phyloP scores from a whole-genome alignment of 2,888 invertebrate species.

The Branchinecta sandiegonensis region DNA sequence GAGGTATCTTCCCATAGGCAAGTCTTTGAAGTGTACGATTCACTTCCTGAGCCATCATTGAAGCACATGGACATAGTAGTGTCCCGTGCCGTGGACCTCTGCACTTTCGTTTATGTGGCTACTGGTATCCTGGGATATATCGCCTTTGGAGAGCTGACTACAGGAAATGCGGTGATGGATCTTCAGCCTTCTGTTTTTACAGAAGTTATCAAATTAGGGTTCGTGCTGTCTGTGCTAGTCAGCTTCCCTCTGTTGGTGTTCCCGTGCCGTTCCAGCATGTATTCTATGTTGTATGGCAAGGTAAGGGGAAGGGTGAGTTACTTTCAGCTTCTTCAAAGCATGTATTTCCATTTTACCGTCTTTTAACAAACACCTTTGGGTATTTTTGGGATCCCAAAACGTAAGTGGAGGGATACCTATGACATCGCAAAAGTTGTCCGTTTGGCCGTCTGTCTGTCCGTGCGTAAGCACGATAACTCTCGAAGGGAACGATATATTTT shows the following conservation, averaged over 20 bases:
- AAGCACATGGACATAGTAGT: constrained; percentile 80
- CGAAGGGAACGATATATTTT: no score
- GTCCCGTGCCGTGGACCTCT: constrained; percentile 75
- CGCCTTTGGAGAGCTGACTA: constrained; percentile 59
- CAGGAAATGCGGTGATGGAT: constrained; percentile 80
- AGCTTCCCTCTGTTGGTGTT: constrained; percentile 95
- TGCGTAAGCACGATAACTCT: no score
- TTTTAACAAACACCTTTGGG: no score
- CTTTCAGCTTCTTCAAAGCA: background rate
- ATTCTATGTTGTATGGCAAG: constrained; percentile 73
- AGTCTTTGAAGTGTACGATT: constrained; percentile 82
- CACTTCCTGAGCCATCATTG: constrained; percentile 67
- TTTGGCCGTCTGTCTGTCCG: no score
- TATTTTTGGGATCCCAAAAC: no score
- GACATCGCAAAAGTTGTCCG: no score
- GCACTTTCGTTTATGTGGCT: constrained; percentile 73
- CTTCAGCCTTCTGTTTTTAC: constrained; percentile 65
- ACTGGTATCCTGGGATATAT: constrained; percentile 87
- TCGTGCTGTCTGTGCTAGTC: constrained; percentile 83
- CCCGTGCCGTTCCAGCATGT: constrained; percentile 83
- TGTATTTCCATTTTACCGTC: no score
- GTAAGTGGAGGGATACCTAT: no score
- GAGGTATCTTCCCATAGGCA: constrained; percentile 42
- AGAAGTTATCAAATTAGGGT: constrained; percentile 83
- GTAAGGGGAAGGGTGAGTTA: constrained; percentile 38